Conservation (phyloP, 2,888 invertebrate genomes). For the Cryptops parisi region DNA sequence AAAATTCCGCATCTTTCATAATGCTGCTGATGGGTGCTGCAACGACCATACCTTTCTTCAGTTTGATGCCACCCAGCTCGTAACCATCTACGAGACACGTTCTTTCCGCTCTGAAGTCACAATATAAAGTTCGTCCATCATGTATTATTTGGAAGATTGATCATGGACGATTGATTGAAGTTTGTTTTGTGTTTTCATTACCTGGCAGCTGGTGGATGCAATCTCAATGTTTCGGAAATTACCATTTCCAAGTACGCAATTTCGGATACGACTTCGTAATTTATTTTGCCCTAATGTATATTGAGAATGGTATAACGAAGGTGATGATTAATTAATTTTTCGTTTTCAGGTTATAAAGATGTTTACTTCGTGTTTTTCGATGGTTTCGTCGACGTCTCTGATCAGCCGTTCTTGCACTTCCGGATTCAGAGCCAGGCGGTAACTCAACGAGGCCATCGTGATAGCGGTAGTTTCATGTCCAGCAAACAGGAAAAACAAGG, state of each 20-base stretch:
- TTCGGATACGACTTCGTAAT: neutral
- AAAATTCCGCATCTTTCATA: conserved; percentile 7
- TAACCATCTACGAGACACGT: conserved; percentile 1
- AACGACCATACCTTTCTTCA: conserved; percentile 7
- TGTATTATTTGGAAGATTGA: neutral
- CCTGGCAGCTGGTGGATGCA: conserved; percentile 5
- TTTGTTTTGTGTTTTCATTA: neutral
- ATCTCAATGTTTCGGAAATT: conserved; percentile 2
- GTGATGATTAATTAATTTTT: too few species aligned
- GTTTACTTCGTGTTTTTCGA: neutral
- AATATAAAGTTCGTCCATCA: neutral
- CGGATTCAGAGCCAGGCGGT: neutral
- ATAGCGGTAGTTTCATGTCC: neutral
- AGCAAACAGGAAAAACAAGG: conserved; percentile 2
- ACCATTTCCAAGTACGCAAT: conserved; percentile 1
- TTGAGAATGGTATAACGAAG: too few species aligned
- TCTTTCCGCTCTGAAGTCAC: neutral
- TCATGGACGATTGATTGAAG: neutral
- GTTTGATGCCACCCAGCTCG: neutral
- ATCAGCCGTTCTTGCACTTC: neutral
- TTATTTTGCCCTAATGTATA: conserved; percentile 5
- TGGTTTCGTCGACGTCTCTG: neutral
- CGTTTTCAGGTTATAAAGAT: neutral
- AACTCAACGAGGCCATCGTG: neutral
- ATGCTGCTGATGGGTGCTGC: conserved; percentile 5